A percentile compares a stretch with the other conserved stretches of the same genome.
Conservation (phyloP, 2,888 invertebrate species). For the Macrosoma leucophasiata region DNA sequence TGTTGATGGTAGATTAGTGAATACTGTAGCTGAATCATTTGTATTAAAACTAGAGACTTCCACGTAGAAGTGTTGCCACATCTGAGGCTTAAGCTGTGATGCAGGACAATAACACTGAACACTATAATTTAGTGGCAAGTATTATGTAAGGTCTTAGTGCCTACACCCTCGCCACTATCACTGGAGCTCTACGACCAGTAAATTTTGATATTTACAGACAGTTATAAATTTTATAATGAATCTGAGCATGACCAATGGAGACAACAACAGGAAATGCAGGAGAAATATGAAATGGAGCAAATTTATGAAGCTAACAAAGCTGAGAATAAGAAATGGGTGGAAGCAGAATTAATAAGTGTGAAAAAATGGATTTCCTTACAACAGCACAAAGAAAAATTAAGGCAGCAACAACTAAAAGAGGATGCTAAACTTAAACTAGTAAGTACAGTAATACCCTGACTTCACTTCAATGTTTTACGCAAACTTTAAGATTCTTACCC, state of each 20-base stretch:
- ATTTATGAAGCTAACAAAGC: conserved; percentile 71
- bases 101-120: too few species aligned
- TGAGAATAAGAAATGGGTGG: conserved; percentile 80
- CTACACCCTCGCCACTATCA: too few species aligned
- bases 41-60: too few species aligned
- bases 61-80: too few species aligned
- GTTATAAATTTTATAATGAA: too few species aligned
- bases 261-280: conserved; percentile 68
- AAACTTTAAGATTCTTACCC: background rate
- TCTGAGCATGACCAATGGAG: conserved; percentile 68
- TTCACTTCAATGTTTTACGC: background rate
- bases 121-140: too few species aligned
- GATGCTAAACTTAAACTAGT: conserved; percentile 73
- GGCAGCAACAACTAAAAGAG: conserved; percentile 75
- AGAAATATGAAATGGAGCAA: conserved; percentile 68
- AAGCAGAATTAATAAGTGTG: conserved; percentile 79
- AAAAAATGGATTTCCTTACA: conserved; percentile 79
- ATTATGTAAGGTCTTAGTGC: too few species aligned
- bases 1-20: too few species aligned
- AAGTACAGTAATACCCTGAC: conserved; percentile 19
- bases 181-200: too few species aligned
- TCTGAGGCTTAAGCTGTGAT: too few species aligned
- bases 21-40: too few species aligned
- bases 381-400: conserved; percentile 69
- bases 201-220: too few species aligned